Percentiles rank a stretch among this genome's conserved stretches.
phyloP scores from a whole-genome alignment of 2,797 vertebrate genomes.

The Geotrypetes seraphini region DNA sequence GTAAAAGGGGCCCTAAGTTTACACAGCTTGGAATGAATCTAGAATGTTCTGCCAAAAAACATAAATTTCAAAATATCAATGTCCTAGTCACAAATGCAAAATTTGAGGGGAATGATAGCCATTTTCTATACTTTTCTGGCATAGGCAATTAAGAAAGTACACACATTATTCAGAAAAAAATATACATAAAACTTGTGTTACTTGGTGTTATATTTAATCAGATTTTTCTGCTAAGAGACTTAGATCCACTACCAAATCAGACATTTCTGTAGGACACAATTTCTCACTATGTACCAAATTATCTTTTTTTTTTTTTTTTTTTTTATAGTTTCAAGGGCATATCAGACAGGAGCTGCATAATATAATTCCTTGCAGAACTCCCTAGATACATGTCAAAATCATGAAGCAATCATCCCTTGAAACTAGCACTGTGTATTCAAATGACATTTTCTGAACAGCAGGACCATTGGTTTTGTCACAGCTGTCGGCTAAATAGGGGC shows the following conservation, averaged over 20 bases:
- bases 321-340: slow-evolving; percentile 20
- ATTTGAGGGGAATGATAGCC: too few species aligned
- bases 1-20: too few species aligned
- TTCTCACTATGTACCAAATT: slow-evolving; percentile 8
- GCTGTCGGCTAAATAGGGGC: slow-evolving; percentile 13
- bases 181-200: too few species aligned
- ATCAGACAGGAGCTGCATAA: slow-evolving; percentile 25
- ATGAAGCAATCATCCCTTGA: slow-evolving; percentile 21
- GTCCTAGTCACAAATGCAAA: too few species aligned
- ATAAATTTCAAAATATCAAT: too few species aligned
- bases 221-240: slow-evolving; percentile 1
- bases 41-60: too few species aligned
- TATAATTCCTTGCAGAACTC: slow-evolving; percentile 36
- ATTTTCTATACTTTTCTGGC: too few species aligned
- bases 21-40: too few species aligned
- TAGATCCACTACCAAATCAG: background rate
- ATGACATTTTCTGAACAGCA: slow-evolving; percentile 22
- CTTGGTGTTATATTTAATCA: slow-evolving; percentile 1
- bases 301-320: slow-evolving; percentile 20
- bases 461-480: slow-evolving; percentile 9
- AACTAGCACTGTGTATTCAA: slow-evolving; percentile 29
- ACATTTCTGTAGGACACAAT: slow-evolving; percentile 1
- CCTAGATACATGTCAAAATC: slow-evolving; percentile 27
- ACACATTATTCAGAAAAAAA: too few species aligned
- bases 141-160: too few species aligned